Evolutionary conservation across 2,888 invertebrate species (phyloP), one percentile per base, ranked within the genome.

Genomic region (Polyommatus icarus): DNA sequence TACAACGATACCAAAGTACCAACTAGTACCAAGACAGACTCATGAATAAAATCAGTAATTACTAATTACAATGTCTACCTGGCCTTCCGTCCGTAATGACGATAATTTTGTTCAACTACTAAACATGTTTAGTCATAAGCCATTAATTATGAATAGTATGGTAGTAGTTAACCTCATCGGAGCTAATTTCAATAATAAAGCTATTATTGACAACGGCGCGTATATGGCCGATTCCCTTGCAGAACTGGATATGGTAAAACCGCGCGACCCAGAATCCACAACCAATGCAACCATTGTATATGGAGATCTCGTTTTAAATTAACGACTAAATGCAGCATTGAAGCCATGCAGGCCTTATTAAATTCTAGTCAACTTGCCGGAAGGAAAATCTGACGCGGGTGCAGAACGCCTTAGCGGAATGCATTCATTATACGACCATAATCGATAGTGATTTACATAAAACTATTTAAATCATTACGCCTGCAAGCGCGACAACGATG

Each of bases 231-330:
- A 76, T 81, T 81, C 82, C 83, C 83, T 83, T 84, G 84, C 80
- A 76, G 20, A 72, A 75, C 83, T 81, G 61, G 80, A 83, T 83
- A 85, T 83, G 85, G 85, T 71, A 77, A 73, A 79, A 77, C 76
- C 78, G 79, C 79, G 81, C 80, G 85, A 84, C 85, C 85, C 81
- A 84, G 83, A 83, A 83, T 81, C 78, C 79, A 78, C 80, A 80
- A 80, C 78, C 80, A 79, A 80, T 83, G 81, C 82, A 80, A 81
- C 80, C 80, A 79, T 82, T 81, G 79, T 81, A 82, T 83, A 84
- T 84, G 85, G 85, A 79, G 82, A 83, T 84, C 79, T 79, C 76
- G 78, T 78, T 79, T 78, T 78, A 50, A 54, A 46, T 46, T 29
- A 75, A 18, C 20, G 8, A 72, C 24, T 75, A 54, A 50, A 24